Conservation (phyloP, 2,113 vertebrate genomes). For the Triplophysa tibetana region DNA sequence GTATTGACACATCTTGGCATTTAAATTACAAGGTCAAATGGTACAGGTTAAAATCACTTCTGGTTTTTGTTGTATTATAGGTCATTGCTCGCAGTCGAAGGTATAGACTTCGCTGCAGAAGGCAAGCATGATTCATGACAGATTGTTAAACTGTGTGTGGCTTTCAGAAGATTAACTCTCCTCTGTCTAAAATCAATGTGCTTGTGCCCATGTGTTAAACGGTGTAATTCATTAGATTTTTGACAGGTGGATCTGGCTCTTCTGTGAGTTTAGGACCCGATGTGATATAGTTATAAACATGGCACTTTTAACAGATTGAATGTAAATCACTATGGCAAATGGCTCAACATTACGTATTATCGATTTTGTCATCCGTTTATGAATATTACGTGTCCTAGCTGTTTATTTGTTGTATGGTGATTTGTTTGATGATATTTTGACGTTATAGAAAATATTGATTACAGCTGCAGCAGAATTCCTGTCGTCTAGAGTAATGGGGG, state of each 20-base stretch:
- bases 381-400: neutral
- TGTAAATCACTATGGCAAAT: conserved; percentile 16
- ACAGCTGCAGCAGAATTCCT: neutral
- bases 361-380: conserved; percentile 28
- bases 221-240: conserved; percentile 39
- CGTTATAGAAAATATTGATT: neutral
- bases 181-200: conserved; percentile 46
- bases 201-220: conserved; percentile 33
- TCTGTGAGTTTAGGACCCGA: conserved; percentile 6
- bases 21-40: no score
- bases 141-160: conserved; percentile 34
- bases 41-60: no score
- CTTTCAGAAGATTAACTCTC: conserved; percentile 50
- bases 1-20: no score
- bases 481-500: neutral
- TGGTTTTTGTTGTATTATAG: neutral
- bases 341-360: neutral
- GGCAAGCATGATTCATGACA: conserved; percentile 31
- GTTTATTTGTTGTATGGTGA: conserved; percentile 15
- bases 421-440: conserved; percentile 1
- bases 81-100: neutral
- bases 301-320: neutral
- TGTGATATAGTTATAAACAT: conserved; percentile 5
- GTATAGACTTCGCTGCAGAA: neutral
- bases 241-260: conserved; percentile 32